Evolutionary conservation across 1,140 invertebrate genomes (phyloP).

Genomic region (Drosophila pseudoobscura): DNA sequence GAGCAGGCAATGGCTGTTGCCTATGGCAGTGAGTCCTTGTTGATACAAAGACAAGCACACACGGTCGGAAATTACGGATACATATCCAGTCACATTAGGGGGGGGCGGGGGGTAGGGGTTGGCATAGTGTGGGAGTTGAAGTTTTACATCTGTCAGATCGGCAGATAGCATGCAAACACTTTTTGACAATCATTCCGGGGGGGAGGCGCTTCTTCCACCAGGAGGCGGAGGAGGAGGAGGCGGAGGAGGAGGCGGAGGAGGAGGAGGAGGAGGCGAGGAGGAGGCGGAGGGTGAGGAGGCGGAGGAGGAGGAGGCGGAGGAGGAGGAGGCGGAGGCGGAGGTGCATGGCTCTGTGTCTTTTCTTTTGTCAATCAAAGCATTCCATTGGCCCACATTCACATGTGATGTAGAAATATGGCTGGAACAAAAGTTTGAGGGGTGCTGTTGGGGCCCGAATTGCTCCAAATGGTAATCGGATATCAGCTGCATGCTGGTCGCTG

Average conservation of each 20-base stretch:
- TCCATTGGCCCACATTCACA: slow-evolving; percentile 21
- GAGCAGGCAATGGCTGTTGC: slow-evolving; percentile 13
- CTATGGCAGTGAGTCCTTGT: slow-evolving; percentile 45
- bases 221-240: no score
- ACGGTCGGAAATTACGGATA: slow-evolving; percentile 10
- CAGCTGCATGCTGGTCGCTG: no score
- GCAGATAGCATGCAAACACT: slow-evolving; percentile 48
- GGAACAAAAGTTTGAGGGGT: no score
- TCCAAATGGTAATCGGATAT: no score
- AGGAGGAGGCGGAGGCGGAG: no score
- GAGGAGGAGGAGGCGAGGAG: no score
- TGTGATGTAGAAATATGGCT: slow-evolving; percentile 3
- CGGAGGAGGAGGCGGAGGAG: no score
- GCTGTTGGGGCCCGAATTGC: no score
- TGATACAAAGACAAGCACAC: slow-evolving; percentile 17
- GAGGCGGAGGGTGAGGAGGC: no score
- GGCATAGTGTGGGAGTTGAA: slow-evolving; percentile 18
- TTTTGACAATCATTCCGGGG: slow-evolving; percentile 52
- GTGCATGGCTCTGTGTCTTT: slow-evolving; percentile 5
- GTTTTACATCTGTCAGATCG: slow-evolving; percentile 36
- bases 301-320: no score
- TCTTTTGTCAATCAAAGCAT: slow-evolving; percentile 55
- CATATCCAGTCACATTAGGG: slow-evolving; percentile 29
- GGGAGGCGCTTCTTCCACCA: no score
- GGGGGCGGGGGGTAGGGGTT: not conserved